Conservation (phyloP, 2,797 vertebrate species). For the Bradypus variegatus region DNA sequence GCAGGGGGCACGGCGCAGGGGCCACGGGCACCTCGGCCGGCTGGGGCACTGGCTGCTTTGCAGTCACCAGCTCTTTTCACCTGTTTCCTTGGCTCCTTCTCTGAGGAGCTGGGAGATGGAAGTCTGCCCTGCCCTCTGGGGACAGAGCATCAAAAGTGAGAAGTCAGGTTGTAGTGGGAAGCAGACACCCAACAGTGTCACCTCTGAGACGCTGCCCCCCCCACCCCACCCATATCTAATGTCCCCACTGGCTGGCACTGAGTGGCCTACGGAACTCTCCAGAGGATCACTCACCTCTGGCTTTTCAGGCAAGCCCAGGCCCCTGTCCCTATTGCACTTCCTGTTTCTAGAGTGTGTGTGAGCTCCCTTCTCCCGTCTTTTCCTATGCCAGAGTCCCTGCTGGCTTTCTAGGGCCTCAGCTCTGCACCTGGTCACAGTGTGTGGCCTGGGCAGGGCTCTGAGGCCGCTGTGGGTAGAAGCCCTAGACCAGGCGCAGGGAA, state of each 20-base stretch:
- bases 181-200: not conserved
- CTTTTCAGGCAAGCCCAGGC: not conserved
- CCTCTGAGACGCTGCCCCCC: too few species aligned
- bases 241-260: not conserved
- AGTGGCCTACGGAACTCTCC: not conserved
- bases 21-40: not conserved
- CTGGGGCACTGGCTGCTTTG: not conserved
- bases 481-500: not conserved
- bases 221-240: too few species aligned
- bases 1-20: not conserved
- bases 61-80: not conserved
- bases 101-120: not conserved
- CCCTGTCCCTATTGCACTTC: not conserved
- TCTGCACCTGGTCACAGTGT: not conserved
- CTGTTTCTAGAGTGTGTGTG: not conserved
- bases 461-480: not conserved
- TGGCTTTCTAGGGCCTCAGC: not conserved
- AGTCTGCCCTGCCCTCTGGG: not conserved
- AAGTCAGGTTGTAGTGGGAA: not conserved
- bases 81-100: not conserved
- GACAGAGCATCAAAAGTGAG: not conserved
- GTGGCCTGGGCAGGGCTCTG: accelerated
- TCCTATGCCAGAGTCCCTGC: not conserved
- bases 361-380: not conserved
- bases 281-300: not conserved